Evolutionary conservation across 2,113 vertebrate genomes (phyloP).

Genomic region (Sinocyclocheilus maitianheensis): DNA sequence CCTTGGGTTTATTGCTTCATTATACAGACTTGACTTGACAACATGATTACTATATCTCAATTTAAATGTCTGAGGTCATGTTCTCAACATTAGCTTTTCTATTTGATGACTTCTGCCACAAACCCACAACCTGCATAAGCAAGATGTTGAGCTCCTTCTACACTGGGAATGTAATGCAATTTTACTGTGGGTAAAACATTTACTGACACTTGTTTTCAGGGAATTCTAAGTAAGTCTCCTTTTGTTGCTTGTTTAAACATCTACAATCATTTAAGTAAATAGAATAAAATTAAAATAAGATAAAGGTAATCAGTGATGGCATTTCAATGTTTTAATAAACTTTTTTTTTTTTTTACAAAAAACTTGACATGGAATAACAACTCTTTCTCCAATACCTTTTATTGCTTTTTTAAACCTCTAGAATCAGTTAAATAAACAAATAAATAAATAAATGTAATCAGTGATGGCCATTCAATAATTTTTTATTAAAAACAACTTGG

Average conservation of each 20-base stretch:
- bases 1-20: constrained; percentile 44
- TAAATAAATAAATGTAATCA: background rate
- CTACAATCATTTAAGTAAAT: no score
- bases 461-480: no score
- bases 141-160: background rate
- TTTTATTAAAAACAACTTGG: background rate
- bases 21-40: constrained; percentile 40
- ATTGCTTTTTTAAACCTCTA: background rate
- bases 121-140: constrained; percentile 1
- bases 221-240: background rate
- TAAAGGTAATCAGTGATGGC: no score
- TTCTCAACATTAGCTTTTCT: background rate
- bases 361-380: background rate
- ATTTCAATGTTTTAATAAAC: no score
- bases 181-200: background rate
- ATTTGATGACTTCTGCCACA: constrained; percentile 18
- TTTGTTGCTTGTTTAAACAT: background rate
- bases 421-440: background rate
- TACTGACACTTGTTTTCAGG: background rate
- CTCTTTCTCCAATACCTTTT: background rate
- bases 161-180: background rate
- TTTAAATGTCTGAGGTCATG: background rate
- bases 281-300: no score
- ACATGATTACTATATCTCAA: constrained; percentile 36
- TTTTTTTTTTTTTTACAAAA: background rate